Evolutionary conservation across 2,113 vertebrate species (phyloP), one percentile per base, ranked within the genome.

Genomic region (Rostratula benghalensis): DNA sequence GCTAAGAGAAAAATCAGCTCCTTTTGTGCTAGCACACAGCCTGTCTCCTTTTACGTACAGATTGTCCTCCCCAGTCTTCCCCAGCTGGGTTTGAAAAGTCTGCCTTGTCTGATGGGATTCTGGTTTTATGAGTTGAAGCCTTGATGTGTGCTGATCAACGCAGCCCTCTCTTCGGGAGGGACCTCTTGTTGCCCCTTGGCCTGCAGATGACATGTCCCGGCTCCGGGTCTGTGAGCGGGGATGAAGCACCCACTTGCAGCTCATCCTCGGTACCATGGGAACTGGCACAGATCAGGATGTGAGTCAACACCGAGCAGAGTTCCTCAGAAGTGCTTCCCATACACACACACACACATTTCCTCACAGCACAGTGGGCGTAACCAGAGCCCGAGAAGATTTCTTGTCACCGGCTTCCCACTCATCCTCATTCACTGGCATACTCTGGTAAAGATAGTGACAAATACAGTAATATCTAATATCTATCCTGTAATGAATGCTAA

Each of bases 401-500:
- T 89, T 33, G 54, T 85, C 17, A 10, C 69, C 3, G 6, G 51
- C 93, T 96, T 94, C 96, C 93, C 87, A 93, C 95, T 91, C 92
- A 31, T 4, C 74, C 83, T 81, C 64, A 7, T 75, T 90, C 87
- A 41, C 92, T 37, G 81, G 57, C 61, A 18, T 19, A 4, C 45
- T 68, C 51, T 57, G 94, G 74, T 54, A 87, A 75, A 91, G 73
- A 14, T 71, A 89, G 83, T 90, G 94, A 92, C 95, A 95, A 92
- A 92, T 59, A 50, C 92, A 89, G 87, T 93, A 74, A 95, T 89
- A 96, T 75, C 87, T 6, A 83, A 86, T 95, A 89, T 59, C 87
- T 91, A 30, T 53, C 67, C 94, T 90, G 90, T 94, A 96, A 96
- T 96, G 93, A 93, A 93, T 85, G 80, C 93, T 96, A 94, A 95